A percentile compares a stretch with the other conserved stretches of the same genome.
Evolutionary conservation across 1,140 invertebrate species (phyloP).

Genomic region (Lepidurus couesii): DNA sequence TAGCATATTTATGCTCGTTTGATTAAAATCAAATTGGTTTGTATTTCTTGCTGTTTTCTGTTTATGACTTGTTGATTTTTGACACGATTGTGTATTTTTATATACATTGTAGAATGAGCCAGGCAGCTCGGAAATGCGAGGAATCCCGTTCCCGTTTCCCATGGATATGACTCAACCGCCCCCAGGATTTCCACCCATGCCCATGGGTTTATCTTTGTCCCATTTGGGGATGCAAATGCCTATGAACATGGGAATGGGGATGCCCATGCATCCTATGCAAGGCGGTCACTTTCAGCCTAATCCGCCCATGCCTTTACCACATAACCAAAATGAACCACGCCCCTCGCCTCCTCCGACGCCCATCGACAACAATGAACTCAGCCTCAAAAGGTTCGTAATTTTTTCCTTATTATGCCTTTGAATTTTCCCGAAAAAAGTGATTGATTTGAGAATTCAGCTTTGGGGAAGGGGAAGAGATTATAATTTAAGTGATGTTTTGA

Average conservation of each 20-base stretch:
- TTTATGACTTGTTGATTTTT: not conserved
- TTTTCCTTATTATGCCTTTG: not conserved
- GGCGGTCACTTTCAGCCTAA: not conserved
- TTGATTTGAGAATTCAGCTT: too few relatives aligned
- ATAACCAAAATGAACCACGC: slow-evolving; percentile 10
- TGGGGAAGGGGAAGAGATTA: too few relatives aligned
- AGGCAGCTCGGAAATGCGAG: slow-evolving; percentile 35
- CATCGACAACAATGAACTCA: not conserved
- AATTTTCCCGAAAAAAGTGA: too few relatives aligned
- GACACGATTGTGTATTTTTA: not conserved
- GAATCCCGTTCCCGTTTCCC: slow-evolving; percentile 33
- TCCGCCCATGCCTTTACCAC: not conserved
- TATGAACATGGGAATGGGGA: slow-evolving; percentile 32
- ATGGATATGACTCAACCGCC: slow-evolving; percentile 54
- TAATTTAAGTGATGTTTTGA: too few relatives aligned
- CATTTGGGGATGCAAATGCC: slow-evolving; percentile 34
- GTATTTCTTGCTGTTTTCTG: not conserved
- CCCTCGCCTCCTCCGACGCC: not conserved
- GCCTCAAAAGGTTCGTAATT: not conserved
- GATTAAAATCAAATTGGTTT: too few relatives aligned
- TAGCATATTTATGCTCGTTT: too few relatives aligned
- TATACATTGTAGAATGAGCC: not conserved
- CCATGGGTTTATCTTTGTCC: slow-evolving; percentile 33
- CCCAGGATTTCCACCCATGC: slow-evolving; percentile 48
- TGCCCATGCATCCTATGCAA: slow-evolving; percentile 33